These are phyloP conservation scores for Chaenocephalus aceratus DNA, from an alignment of 2,113 vertebrate genomes.

Conservation along the genomic window DNA sequence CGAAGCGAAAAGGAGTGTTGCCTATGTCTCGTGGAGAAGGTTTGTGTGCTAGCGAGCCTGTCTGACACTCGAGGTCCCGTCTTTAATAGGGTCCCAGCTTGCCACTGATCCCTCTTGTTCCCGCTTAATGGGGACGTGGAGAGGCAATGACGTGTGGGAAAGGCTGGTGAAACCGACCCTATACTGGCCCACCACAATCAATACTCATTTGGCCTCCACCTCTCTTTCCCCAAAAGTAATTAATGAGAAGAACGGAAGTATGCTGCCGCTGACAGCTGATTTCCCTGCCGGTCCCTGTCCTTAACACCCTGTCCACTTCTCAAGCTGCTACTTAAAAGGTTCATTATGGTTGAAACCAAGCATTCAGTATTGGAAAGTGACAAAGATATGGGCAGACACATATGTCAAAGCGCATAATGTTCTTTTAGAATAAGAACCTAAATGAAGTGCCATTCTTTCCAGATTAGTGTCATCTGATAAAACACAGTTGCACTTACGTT, in stretches of 20 bases:
- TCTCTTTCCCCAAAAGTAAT: conserved; percentile 77
- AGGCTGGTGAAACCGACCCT: conserved; percentile 70
- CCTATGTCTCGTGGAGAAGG: conserved; percentile 38
- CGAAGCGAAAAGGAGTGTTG: conserved; percentile 33
- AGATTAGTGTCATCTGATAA: background rate
- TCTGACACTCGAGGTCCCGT: conserved; percentile 60
- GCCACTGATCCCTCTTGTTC: conserved; percentile 79
- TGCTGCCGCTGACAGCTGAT: conserved; percentile 79
- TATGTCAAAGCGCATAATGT: conserved; percentile 29
- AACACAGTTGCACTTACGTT: background rate
- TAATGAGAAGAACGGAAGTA: conserved; percentile 78
- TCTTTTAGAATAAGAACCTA: conserved; percentile 16
- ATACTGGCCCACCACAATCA: conserved; percentile 75
- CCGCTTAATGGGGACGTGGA: conserved; percentile 78
- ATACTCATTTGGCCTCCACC: conserved; percentile 79
- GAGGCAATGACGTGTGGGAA: conserved; percentile 77
- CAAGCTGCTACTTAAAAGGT: conserved; percentile 71
- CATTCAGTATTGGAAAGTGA: conserved; percentile 53
- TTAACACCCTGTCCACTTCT: conserved; percentile 67
- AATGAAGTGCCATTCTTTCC: background rate
- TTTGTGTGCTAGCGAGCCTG: conserved; percentile 57
- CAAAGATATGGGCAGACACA: conserved; percentile 41
- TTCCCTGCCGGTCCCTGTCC: conserved; percentile 71
- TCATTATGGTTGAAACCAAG: conserved; percentile 71
- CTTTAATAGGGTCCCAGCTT: conserved; percentile 77